Conservation (phyloP, 2,888 invertebrate genomes). For the Adineta ricciae region DNA sequence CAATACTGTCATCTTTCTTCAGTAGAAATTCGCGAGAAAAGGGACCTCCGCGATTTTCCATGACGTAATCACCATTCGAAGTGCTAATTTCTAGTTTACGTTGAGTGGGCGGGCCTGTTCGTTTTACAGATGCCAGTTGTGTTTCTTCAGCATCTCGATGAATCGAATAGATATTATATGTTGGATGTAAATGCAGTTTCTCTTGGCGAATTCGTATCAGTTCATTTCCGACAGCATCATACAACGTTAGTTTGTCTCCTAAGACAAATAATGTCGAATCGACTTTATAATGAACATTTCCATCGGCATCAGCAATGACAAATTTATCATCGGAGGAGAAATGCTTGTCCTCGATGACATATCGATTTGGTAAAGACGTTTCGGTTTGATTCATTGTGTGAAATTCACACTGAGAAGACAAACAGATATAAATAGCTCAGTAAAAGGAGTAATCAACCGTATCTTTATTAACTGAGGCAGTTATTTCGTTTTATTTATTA, state of each 20-base stretch:
- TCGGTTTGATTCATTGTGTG: neutral
- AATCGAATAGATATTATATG: neutral
- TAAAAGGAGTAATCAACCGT: neutral
- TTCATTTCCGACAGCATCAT: neutral
- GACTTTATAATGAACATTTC: neutral
- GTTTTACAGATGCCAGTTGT: neutral
- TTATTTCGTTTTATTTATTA: neutral
- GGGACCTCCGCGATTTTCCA: neutral
- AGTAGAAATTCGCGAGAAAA: neutral
- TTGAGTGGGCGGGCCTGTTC: neutral
- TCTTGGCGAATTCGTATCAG: neutral
- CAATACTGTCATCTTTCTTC: neutral
- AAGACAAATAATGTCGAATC: neutral
- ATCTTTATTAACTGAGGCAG: neutral
- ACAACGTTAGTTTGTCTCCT: neutral
- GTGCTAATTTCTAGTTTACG: neutral
- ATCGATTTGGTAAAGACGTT: neutral
- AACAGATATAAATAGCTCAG: neutral
- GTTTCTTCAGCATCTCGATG: neutral
- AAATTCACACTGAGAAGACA: neutral
- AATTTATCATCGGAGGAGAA: neutral
- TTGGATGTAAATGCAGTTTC: neutral
- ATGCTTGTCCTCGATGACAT: neutral
- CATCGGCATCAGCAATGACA: neutral
- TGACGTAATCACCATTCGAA: neutral